These are phyloP conservation scores for Papilio polyxenes DNA, from an alignment of 1,140 invertebrate species.

Conservation along the genomic window DNA sequence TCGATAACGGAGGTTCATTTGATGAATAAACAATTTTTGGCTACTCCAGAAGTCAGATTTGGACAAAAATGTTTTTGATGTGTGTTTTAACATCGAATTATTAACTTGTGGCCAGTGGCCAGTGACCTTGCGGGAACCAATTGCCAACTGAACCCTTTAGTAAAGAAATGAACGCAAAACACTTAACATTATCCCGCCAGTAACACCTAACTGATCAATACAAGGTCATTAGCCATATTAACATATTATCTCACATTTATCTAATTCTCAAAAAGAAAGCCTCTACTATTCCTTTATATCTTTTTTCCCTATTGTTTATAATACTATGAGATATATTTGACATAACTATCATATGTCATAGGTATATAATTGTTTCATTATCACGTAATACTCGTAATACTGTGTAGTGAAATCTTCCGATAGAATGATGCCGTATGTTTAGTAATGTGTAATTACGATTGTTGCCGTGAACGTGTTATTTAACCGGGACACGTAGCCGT, in stretches of 20 bases:
- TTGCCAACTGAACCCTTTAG: neutral
- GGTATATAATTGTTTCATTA: neutral
- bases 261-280: neutral
- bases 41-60: slow-evolving; percentile 49
- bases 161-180: neutral
- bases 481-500: slow-evolving; percentile 2
- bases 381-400: neutral
- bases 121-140: neutral
- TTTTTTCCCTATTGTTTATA: neutral
- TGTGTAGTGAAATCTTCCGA: neutral
- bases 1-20: slow-evolving; percentile 52
- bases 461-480: slow-evolving; percentile 21
- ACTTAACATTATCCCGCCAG: neutral
- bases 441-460: neutral
- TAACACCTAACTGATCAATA: too few relatives aligned
- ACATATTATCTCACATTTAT: too few relatives aligned
- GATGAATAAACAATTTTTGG: slow-evolving; percentile 56
- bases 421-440: neutral
- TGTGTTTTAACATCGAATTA: slow-evolving; percentile 40
- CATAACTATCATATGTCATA: neutral
- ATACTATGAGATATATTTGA: neutral
- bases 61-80: slow-evolving; percentile 51
- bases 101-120: neutral
- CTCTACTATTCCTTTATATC: neutral
- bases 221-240: too few relatives aligned